phyloP scores from a whole-genome alignment of 2,113 vertebrate genomes.

The Terrapene triunguis region DNA sequence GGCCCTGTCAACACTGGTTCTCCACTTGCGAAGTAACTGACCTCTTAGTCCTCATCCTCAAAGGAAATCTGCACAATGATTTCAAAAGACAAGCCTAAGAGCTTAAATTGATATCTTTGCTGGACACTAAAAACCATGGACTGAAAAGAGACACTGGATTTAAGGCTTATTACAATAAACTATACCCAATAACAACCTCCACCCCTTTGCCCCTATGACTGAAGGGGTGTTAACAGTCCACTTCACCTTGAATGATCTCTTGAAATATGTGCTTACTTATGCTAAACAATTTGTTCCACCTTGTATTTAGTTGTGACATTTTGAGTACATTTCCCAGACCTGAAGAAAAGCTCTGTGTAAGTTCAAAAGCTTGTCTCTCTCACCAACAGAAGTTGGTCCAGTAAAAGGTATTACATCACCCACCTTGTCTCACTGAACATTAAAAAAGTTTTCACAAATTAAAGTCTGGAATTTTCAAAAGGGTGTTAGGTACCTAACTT shows the following conservation, averaged over 20 bases:
- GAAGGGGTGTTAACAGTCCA: not conserved
- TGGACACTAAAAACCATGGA: not conserved
- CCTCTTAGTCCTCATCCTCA: too few relatives aligned
- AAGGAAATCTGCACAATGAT: too few relatives aligned
- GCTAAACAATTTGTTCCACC: not conserved
- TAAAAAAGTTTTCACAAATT: not conserved
- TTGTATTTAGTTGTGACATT: not conserved
- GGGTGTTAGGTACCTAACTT: not conserved
- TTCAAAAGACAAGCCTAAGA: not conserved
- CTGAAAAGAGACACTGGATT: not conserved
- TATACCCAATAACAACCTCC: not conserved
- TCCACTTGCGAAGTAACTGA: too few relatives aligned
- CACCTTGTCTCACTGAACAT: not conserved
- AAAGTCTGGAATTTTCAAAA: not conserved
- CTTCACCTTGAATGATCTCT: not conserved
- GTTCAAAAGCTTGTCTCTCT: not conserved
- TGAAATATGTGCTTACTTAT: not conserved
- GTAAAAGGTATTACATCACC: not conserved
- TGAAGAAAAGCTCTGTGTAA: not conserved
- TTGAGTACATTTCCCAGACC: not conserved
- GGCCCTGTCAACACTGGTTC: too few relatives aligned
- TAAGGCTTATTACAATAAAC: not conserved
- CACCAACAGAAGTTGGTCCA: not conserved
- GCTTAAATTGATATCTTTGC: not conserved
- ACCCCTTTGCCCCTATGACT: not conserved